Base-by-base conservation (phyloP, 2,888 invertebrate genomes). In the Tipula confusa region DNA sequence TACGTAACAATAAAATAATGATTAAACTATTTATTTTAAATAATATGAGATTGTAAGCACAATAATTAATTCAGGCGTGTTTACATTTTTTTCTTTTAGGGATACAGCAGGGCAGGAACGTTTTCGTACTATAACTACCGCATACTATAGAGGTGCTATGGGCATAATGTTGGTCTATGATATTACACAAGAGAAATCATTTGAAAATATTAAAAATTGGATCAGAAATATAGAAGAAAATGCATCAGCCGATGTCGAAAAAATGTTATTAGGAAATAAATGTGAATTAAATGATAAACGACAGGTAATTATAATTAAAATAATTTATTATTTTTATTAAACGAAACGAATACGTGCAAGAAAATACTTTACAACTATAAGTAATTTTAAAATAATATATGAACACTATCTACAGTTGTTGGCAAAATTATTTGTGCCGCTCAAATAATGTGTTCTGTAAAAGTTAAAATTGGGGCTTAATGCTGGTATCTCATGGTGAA, bases 101-200 rank as follows among this genome's bases (percentile, higher is more conserved):
- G 99, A 99, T 89, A 99, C 99, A 84, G 99, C 99, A 79, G 99
- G 99, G 0, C 99, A 99, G 90, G 99, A 99, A 90, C 92, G 99
- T 88, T 99, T 99, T 92, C 93, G 98, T 87, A 99, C 99, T 85
- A 99, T 99, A 87, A 99, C 99, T 84, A 99, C 99, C 84, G 98
- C 99, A n/a, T 99, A 99, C 89, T 99, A 99, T 91, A 93, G 99
- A 86, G 99, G 99, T 83, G 99, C 99, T 79, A 99, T 99, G 98
- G 99, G 99, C 85, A 99, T 99, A 86, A 98, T 99, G 97, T 92
- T 99, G 86, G 98, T 98, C 48, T 99, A 99, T 90, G 99, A 99
- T 90, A 98, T 99, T 86, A 99, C 99, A 87, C 98, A 98, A 91
- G 98, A 98, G 89, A 98, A 98, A 91, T 98, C 98, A 87, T 99